Evolutionary conservation across 2,888 invertebrate species (phyloP), one percentile per base, ranked within the genome.

Genomic region (Laothoe populi): DNA sequence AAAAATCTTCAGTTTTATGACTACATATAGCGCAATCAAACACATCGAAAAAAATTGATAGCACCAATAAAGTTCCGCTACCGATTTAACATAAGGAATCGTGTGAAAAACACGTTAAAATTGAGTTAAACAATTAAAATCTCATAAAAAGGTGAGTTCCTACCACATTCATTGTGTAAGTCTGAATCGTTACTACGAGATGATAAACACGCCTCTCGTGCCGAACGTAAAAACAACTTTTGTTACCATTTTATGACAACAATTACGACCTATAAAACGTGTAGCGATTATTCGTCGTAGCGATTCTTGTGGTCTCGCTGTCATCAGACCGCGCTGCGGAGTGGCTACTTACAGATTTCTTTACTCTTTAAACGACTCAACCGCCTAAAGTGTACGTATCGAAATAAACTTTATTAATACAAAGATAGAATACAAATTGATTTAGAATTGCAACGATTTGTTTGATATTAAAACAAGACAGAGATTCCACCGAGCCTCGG

Each of bases 161-260:
- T 90, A 88, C 87, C 81, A 81, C 83, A 84, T 86, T 86, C 82
- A 83, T 81, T 80, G 74, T 83, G 81, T 86, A 82, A 86, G 78
- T 80, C 76, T 79, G 79, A 79, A 83, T 86, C 78, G 84, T 89
- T 82, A 82, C 86, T 86, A 81, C 81, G 78, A 82, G 80, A 89
- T 87, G 88, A 90, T 90, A 89, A 87, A 91, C 86, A 84, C 81
- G 78, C 77, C 83, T 89, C 89, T 90, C 88, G 89, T 90, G 88
- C 87, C 82, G 86, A 86, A 87, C 88, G 85, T 92, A 89, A 92
- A 89, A 91, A 88, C 83, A 88, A 88, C 86, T 90, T 91, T 92
- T 92, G 92, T 92, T 90, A 89, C 88, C 82, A 89, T 90, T 92
- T 92, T 92, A 92, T 87, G 90, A 89, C 90, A 90, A 90, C 91